phyloP scores from a whole-genome alignment of 2,797 vertebrate species.

The Xyrichtys novacula region DNA sequence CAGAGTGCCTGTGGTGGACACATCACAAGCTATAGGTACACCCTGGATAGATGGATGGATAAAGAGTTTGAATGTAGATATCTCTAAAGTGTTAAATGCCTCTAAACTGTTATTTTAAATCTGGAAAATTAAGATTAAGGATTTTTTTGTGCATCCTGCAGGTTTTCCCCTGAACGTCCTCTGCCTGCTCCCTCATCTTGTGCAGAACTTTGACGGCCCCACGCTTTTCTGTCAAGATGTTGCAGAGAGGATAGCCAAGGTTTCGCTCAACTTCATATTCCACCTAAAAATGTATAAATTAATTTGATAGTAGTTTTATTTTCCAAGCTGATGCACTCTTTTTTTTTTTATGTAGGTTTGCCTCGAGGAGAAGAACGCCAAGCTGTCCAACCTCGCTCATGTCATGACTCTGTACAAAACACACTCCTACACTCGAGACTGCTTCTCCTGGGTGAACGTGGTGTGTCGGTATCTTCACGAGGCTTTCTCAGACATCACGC shows the following conservation, averaged over 20 bases:
- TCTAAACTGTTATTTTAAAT: not conserved
- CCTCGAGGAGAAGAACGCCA: slow-evolving; percentile 95
- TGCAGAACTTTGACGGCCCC: slow-evolving; percentile 95
- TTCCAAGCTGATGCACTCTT: not conserved
- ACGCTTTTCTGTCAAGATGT: slow-evolving; percentile 95
- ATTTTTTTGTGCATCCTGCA: slow-evolving; percentile 53
- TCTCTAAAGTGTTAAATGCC: not conserved
- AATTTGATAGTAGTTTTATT: no score
- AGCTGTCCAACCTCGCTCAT: slow-evolving; percentile 96
- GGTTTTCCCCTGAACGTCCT: slow-evolving; percentile 98
- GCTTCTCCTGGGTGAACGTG: slow-evolving; percentile 95
- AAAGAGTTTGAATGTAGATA: not conserved
- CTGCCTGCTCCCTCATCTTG: slow-evolving; percentile 95
- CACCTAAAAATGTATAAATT: no score
- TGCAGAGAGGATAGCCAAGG: slow-evolving; percentile 96
- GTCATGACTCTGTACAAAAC: slow-evolving; percentile 99
- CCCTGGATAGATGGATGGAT: not conserved
- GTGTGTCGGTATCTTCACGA: slow-evolving; percentile 98
- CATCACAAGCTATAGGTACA: slow-evolving; percentile 95
- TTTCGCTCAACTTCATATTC: slow-evolving; percentile 50
- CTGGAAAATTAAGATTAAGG: no score
- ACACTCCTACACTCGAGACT: slow-evolving; percentile 95
- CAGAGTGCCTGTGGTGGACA: slow-evolving; percentile 93
- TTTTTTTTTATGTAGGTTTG: slow-evolving; percentile 87
- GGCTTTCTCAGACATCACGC: slow-evolving; percentile 92